Conservation (phyloP, 2,888 invertebrate genomes). For the Silvanus unidentatus region DNA sequence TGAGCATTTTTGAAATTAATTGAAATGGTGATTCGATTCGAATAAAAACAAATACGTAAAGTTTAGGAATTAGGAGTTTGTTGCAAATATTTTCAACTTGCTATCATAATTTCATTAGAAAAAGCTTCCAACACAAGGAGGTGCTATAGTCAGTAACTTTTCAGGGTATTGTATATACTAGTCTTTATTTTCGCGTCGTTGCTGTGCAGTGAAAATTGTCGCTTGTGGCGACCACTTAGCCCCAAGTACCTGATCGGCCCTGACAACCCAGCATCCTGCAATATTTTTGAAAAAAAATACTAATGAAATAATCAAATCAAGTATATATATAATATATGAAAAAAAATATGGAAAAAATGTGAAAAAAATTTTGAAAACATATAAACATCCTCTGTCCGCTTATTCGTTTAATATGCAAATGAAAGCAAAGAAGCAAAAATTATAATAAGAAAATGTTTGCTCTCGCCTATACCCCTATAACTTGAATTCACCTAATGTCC, state of each 20-base stretch:
- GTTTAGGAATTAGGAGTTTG: too few species aligned
- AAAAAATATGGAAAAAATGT: background rate
- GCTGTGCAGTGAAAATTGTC: conserved; percentile 41
- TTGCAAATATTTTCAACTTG: too few species aligned
- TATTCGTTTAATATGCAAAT: background rate
- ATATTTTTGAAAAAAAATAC: conserved; percentile 10
- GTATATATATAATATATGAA: background rate
- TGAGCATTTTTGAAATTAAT: too few species aligned
- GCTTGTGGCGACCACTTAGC: conserved; percentile 41
- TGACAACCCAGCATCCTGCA: conserved; percentile 25
- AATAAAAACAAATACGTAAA: too few species aligned
- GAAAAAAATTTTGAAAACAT: too few species aligned
- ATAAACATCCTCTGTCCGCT: background rate
- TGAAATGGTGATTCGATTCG: too few species aligned
- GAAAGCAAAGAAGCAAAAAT: background rate
- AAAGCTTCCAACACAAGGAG: too few species aligned
- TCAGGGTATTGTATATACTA: conserved; percentile 50
- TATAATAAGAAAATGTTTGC: too few species aligned
- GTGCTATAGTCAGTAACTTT: conserved; percentile 37
- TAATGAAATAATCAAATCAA: too few species aligned
- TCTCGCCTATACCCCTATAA: conserved; percentile 6
- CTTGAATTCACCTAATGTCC: background rate
- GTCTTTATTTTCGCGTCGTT: conserved; percentile 44
- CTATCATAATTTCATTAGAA: too few species aligned
- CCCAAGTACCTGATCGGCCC: conserved; percentile 46